phyloP scores from a whole-genome alignment of 2,888 invertebrate species.

The Torymus auratus region DNA sequence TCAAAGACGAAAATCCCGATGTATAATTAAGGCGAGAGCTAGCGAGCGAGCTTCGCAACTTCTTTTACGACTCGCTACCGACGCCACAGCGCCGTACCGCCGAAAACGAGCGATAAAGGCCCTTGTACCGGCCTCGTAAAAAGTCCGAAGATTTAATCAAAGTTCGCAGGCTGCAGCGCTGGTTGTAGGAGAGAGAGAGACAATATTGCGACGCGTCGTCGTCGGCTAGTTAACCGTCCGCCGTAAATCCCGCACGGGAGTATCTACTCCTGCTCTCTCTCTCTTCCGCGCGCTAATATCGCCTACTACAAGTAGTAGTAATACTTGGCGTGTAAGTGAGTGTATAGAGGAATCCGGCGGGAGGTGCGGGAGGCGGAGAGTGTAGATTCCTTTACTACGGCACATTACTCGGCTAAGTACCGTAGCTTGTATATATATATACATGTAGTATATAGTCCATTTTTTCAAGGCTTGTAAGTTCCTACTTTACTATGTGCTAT shows the following conservation, averaged over 20 bases:
- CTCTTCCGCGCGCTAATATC: no score
- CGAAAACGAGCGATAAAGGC: constrained; percentile 8
- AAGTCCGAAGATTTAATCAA: constrained; percentile 68
- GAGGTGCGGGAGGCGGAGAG: neutral
- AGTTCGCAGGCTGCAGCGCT: constrained; percentile 60
- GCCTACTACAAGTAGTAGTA: no score
- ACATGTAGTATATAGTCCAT: no score
- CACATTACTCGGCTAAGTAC: neutral
- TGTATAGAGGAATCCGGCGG: no score
- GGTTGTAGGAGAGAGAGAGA: constrained; percentile 35
- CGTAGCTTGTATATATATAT: no score
- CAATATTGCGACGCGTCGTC: constrained; percentile 56
- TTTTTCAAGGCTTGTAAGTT: no score
- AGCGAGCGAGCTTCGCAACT: constrained; percentile 2
- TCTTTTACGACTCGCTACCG: constrained; percentile 19
- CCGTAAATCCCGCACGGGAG: neutral
- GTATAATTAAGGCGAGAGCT: constrained; percentile 47
- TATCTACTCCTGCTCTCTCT: no score
- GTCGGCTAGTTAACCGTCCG: neutral
- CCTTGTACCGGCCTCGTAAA: constrained; percentile 63
- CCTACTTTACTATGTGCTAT: no score
- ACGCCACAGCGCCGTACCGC: constrained; percentile 4
- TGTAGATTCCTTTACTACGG: neutral
- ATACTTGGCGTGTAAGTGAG: no score
- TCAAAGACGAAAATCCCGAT: constrained; percentile 38